Percentiles rank a stretch among this genome's conserved stretches.
Evolutionary conservation across 2,888 invertebrate genomes (phyloP).

Genomic region (Caenorhabditis sp.): DNA sequence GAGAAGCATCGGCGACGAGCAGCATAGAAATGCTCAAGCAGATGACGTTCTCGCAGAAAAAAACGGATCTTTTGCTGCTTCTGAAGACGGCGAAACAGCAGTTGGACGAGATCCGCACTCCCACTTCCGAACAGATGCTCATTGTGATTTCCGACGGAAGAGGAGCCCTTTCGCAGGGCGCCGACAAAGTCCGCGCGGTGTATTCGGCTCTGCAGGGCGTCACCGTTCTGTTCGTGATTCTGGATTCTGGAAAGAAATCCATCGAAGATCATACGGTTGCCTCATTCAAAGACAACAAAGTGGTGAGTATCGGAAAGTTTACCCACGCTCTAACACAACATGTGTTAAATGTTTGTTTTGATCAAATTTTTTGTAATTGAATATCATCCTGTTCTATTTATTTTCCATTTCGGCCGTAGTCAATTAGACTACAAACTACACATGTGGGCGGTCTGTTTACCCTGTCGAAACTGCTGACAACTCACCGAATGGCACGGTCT

Average conservation of each 20-base stretch:
- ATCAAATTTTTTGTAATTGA: too few species aligned
- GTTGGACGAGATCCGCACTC: conserved; percentile 57
- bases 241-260: conserved; percentile 94
- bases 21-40: conserved; percentile 55
- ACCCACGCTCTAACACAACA: too few species aligned
- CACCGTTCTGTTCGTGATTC: conserved; percentile 94
- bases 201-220: conserved; percentile 82
- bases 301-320: too few species aligned
- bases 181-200: conserved; percentile 82
- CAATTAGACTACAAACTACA: background rate
- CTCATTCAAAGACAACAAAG: conserved; percentile 83
- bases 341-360: too few species aligned
- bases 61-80: conserved; percentile 85
- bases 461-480: conserved; percentile 13
- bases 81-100: conserved; percentile 54
- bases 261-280: conserved; percentile 91
- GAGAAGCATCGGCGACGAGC: conserved; percentile 81
- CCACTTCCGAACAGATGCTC: conserved; percentile 85
- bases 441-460: background rate
- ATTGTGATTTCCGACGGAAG: conserved; percentile 95
- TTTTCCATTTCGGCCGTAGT: too few species aligned
- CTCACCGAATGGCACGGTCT: conserved; percentile 4
- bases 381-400: too few species aligned
- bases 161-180: conserved; percentile 90
- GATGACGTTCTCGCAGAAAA: conserved; percentile 87